These are phyloP conservation scores for Poecilia wingei DNA, from an alignment of 2,797 vertebrate species.

Conservation along the genomic window DNA sequence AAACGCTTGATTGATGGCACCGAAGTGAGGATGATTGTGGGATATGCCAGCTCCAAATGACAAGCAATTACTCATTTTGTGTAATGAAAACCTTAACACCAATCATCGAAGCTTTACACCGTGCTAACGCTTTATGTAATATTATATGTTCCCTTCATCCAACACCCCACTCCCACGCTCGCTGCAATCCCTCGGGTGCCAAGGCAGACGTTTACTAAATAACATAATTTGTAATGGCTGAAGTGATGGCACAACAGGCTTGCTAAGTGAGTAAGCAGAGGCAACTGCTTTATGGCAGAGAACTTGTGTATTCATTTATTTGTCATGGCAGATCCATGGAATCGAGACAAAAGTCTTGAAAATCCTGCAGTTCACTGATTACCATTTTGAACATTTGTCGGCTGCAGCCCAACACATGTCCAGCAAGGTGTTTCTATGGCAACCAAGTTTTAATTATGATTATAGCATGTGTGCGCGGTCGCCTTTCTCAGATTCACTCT, in stretches of 20 bases:
- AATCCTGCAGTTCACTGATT: conserved; percentile 66
- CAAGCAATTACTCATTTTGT: conserved; percentile 87
- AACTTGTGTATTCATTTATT: conserved; percentile 16
- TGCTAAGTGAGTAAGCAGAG: conserved; percentile 74
- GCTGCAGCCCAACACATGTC: conserved; percentile 56
- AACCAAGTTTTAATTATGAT: conserved; percentile 79
- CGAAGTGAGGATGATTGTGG: conserved; percentile 84
- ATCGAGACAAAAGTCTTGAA: conserved; percentile 42
- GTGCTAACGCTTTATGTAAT: conserved; percentile 83
- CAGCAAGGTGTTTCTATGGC: conserved; percentile 73
- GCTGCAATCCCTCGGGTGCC: conserved; percentile 77
- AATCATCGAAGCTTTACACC: conserved; percentile 82
- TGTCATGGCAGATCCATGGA: conserved; percentile 37
- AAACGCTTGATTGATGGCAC: conserved; percentile 85
- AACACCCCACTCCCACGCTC: conserved; percentile 55
- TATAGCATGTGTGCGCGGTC: conserved; percentile 48
- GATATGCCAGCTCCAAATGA: conserved; percentile 83
- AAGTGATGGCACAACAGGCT: conserved; percentile 77
- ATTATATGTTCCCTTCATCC: conserved; percentile 81
- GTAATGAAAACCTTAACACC: conserved; percentile 87
- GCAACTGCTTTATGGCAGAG: conserved; percentile 60
- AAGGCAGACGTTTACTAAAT: conserved; percentile 84
- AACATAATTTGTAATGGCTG: conserved; percentile 86
- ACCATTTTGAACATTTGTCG: conserved; percentile 72
- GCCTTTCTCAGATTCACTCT: conserved; percentile 32